Conservation (phyloP, 2,113 vertebrate species). For the Brachyistius frenatus region DNA sequence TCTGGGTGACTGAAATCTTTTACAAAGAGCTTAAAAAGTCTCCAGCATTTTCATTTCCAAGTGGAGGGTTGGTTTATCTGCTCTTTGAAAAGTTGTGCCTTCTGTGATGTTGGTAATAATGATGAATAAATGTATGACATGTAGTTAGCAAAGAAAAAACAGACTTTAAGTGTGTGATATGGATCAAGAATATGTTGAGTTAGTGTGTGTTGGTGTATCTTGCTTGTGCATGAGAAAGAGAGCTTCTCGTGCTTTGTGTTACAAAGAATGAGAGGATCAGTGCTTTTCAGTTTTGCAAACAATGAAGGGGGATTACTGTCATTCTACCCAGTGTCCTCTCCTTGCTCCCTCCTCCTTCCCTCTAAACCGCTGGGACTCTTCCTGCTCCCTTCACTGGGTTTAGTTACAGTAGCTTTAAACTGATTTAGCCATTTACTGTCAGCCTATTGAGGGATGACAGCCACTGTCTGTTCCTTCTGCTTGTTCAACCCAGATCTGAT, state of each 20-base stretch:
- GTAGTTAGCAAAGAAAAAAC: not conserved
- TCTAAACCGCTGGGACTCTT: slow-evolving; percentile 38
- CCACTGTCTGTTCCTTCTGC: slow-evolving; percentile 49
- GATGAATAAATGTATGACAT: slow-evolving; percentile 17
- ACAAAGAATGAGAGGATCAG: slow-evolving; percentile 51
- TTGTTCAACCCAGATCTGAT: slow-evolving; percentile 46
- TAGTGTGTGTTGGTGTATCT: slow-evolving; percentile 5
- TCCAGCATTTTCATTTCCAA: not conserved
- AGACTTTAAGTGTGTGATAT: not conserved
- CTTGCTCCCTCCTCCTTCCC: slow-evolving; percentile 20
- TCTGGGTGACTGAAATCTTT: not conserved
- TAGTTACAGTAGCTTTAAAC: slow-evolving; percentile 75
- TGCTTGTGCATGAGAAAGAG: slow-evolving; percentile 1
- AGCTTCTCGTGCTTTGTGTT: slow-evolving; percentile 45
- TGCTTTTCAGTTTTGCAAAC: slow-evolving; percentile 46
- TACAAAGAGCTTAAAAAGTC: not conserved
- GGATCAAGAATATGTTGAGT: not conserved
- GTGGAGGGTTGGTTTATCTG: not conserved
- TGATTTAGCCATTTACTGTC: slow-evolving; percentile 75
- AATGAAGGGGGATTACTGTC: slow-evolving; percentile 63
- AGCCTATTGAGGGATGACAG: slow-evolving; percentile 69
- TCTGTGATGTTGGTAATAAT: not conserved
- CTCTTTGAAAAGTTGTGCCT: not conserved
- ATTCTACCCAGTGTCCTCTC: slow-evolving; percentile 49
- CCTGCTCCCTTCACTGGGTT: slow-evolving; percentile 52